Evolutionary conservation across 2,797 vertebrate genomes (phyloP), one percentile per base, ranked within the genome.

Genomic region (Tachyglossus aculeatus): DNA sequence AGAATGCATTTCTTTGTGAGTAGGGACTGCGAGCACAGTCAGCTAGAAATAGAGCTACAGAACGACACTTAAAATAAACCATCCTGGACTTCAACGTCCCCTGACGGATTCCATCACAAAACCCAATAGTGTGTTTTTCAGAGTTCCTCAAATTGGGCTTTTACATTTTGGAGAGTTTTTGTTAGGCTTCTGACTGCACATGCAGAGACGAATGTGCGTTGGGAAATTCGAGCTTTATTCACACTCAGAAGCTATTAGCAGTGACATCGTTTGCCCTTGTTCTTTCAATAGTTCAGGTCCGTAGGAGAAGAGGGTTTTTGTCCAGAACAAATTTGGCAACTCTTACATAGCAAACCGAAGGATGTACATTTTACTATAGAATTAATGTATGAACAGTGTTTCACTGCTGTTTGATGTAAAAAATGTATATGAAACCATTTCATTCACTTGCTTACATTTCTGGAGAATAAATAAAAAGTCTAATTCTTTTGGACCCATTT

Each of bases 381-480:
- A 82, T 86, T 83, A 85, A 93, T 94, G 93, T 93, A 91, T 89
- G 83, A 90, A 91, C 91, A 94, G 92, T 91, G 88, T 93, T 90
- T 92, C 91, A 91, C 88, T 93, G 88, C 78, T 92, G 81, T 88
- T 92, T 88, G 92, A 89, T 94, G 92, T 94, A 93, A 92, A 94
- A 47, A 93, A 91, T 94, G 93, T 94, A 93, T 92, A 93, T 94
- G 88, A 90, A 93, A 88, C 65, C 88, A 92, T 93, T 91, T 93
- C 89, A 92, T 93, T 92, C 88, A 88, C 84, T 91, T 93, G 90
- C 83, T 89, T 88, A 91, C 88, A 12, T 93, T 93, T 93, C 88
- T 93, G 88, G 91, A 93, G 83, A 93, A 91, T 91, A 92, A 94
- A 94, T 93, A 94, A 94, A 94, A 92, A 89, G 54, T 92, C 83